Evolutionary conservation across 2,888 invertebrate species (phyloP), one percentile per base, ranked within the genome.

Genomic region (Steinernema hermaphroditum): DNA sequence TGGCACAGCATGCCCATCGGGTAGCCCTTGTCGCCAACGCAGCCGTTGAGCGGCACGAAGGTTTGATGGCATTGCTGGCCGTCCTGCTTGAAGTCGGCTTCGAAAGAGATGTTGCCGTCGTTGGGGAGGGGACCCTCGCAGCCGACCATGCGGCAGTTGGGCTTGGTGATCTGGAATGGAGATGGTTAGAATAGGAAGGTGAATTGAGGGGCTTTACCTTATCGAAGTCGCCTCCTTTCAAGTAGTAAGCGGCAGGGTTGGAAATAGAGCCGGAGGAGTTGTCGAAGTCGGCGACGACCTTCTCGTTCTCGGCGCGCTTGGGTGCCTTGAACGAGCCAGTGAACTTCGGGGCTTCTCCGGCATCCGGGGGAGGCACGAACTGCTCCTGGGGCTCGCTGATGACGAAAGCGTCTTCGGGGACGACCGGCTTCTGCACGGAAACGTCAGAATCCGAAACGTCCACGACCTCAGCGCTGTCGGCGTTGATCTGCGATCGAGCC

Each of bases 1-100:
- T 79, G 79, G 78, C 84, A 84, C 27, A 82, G 73, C 84, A 84
- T 84, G 44, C 84, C 84, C 75, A 83, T 79, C 24, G 82, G 83
- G 73, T 83, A 83, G 70, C 82, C 82, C 73, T 77, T 68, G 73
- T 76, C 76, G 72, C 81, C 80, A 41, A 77, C 74, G 74, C 83
- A 83, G 32, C 80, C 78, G 71, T 83, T 83, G 72, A 83, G 72
- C 29, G 83, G 79, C 12, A 83, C 82, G 73, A 83, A 83, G 27
- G 81, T 80, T 71, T 83, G 81, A 54, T 76, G 78, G 76, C 83
- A 84, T n/a, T 54, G 54, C 27, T 54, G 54, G 27, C 27, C 27
- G 78, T 75, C 72, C 72, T 50, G 37, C 54, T 74, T 34, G 49
- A 54, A 27, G 44, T 43, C 73, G 29, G 46, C 69, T 34, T 75